These are phyloP conservation scores for Pangasius macronema DNA, from an alignment of 2,797 vertebrate genomes.

Conservation along the genomic window DNA sequence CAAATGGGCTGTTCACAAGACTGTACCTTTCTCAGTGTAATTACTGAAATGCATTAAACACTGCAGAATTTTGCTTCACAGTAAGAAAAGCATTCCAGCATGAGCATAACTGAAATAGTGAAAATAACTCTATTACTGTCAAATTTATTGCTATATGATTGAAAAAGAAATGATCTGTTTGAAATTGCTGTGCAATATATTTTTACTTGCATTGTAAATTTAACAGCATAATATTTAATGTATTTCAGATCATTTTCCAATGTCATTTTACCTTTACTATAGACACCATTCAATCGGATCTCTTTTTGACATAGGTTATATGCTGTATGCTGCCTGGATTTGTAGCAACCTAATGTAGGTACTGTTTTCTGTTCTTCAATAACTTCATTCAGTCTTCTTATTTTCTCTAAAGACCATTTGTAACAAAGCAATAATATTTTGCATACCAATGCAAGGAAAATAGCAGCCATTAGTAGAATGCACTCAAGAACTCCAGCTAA, in stretches of 20 bases:
- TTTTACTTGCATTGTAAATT: neutral
- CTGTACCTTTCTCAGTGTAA: neutral
- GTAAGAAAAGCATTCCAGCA: neutral
- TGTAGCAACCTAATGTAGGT: neutral
- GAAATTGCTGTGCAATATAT: neutral
- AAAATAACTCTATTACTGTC: neutral
- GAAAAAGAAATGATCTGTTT: neutral
- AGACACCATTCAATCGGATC: neutral
- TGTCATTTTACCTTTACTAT: neutral
- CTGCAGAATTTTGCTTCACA: neutral
- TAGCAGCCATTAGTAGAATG: neutral
- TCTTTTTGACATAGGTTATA: neutral
- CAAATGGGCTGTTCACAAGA: neutral
- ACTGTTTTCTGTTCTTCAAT: neutral
- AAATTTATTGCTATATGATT: neutral
- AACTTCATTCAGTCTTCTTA: neutral
- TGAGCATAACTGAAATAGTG: neutral
- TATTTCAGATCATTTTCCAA: neutral
- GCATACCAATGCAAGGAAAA: conserved; percentile 2
- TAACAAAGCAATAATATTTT: neutral
- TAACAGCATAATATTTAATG: neutral
- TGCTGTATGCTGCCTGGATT: neutral
- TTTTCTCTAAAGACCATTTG: neutral
- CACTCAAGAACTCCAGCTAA: neutral
- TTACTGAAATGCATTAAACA: neutral